Evolutionary conservation across 2,113 vertebrate species (phyloP).

Genomic region (Sialia sialis): DNA sequence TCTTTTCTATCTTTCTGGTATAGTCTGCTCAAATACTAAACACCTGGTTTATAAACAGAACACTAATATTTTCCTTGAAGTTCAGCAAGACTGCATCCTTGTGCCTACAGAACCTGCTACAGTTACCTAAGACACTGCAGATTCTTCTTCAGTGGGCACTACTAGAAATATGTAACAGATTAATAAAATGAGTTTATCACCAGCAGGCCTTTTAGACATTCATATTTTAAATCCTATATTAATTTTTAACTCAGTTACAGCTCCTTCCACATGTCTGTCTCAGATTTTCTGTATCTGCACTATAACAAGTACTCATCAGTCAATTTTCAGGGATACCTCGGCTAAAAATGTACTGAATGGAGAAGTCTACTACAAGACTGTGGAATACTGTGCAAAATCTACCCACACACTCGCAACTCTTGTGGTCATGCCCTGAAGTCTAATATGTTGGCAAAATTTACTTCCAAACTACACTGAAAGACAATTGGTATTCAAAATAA

Average conservation of each 20-base stretch:
- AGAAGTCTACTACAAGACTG: not conserved
- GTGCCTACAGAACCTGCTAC: not conserved
- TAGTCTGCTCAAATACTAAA: not conserved
- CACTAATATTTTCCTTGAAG: not conserved
- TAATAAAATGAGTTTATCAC: not conserved
- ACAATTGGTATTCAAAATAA: not conserved
- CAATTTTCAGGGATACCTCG: not conserved
- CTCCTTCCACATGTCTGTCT: not conserved
- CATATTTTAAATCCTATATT: not conserved
- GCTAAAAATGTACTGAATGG: not conserved
- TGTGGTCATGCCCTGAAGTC: not conserved
- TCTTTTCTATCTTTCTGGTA: not conserved
- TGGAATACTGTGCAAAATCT: not conserved
- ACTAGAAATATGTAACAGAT: not conserved
- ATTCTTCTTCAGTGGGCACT: not conserved
- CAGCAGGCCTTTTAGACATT: not conserved
- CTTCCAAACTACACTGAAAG: not conserved
- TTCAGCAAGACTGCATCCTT: not conserved
- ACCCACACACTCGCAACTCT: not conserved
- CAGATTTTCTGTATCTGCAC: not conserved
- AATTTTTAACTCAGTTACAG: not conserved
- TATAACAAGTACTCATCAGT: not conserved
- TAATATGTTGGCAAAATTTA: not conserved
- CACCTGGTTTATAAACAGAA: not conserved
- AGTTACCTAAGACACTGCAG: not conserved